Base-by-base conservation (phyloP, 2,113 vertebrate species). In the Corydoras sp. region DNA sequence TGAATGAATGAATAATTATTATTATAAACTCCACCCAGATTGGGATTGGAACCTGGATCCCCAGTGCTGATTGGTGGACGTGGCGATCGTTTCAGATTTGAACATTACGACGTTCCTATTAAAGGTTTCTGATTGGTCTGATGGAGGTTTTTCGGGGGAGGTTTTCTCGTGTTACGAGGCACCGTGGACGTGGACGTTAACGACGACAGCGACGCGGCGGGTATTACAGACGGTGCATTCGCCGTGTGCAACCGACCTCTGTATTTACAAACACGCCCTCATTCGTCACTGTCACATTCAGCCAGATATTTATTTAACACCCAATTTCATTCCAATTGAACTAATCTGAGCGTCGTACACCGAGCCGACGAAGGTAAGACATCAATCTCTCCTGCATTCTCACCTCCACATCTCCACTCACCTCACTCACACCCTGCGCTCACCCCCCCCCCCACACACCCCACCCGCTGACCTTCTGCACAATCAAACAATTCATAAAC, bases 231-330 rank as follows among this genome's bases (percentile, higher is more conserved):
- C 55, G 30, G 68, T 72, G 65, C 65, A 66, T 74, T 74, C 49
- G 53, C 65, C 76, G 62, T 72, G 73, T 51, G 66, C 68, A 71
- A 75, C 69, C 75, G 75, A 71, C 71, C 79, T 69, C 75, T 81
- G 75, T 73, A 79, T 81, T 79, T 75, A 72, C 66, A 68, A 76
- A 73, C 43, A 30, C 73, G 64, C 66, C 53, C 77, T 77, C 82
- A 76, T 83, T 82, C 79, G 71, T 83, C 82, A 83, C 79, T 83
- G 82, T 83, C 82, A 81, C 68, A 76, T 80, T 77, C 73, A 32
- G 71, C 73, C 75, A 77, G 82, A 83, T 83, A 82, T 83, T 82
- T 83, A 83, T 82, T 83, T 83, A 83, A 82, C 82, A 83, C 81
- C 77, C 82, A 83, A 81, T 83, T 83, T 83, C 79, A 83, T 82